Evolutionary conservation across 2,888 invertebrate genomes (phyloP).

Genomic region (Neoascia interrupta): DNA sequence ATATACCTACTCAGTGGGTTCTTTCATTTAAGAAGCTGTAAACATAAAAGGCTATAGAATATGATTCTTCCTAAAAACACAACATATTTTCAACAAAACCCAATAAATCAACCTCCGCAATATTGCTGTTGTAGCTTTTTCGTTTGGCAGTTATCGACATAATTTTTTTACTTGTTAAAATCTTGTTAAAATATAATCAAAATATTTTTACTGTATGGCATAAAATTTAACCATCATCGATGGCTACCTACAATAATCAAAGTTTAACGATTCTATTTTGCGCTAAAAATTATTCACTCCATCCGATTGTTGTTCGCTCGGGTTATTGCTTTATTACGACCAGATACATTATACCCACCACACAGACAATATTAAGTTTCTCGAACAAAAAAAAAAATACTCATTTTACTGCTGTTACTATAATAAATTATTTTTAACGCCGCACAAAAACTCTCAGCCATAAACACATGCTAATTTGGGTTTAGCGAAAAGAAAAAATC

Average conservation of each 20-base stretch:
- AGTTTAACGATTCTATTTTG: conserved; percentile 39
- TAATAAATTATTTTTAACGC: conserved; percentile 58
- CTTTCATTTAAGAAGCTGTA: no score
- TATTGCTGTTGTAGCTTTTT: no score
- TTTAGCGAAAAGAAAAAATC: not conserved
- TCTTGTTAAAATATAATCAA: no score
- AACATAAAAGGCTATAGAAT: no score
- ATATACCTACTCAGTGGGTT: no score
- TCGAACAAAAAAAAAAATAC: no score
- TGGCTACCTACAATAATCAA: not conserved
- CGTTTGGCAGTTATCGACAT: no score
- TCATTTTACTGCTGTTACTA: conserved; percentile 17
- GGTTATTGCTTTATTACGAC: conserved; percentile 59
- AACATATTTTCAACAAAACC: no score
- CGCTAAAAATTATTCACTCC: conserved; percentile 17
- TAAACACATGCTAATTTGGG: conserved; percentile 60
- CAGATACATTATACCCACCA: not conserved
- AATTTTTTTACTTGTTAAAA: no score
- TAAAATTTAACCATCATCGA: not conserved
- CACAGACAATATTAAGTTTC: conserved; percentile 2
- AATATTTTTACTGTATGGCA: no score
- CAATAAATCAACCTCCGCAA: no score
- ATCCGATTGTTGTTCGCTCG: conserved; percentile 16
- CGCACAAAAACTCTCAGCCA: conserved; percentile 32
- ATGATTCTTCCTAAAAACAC: no score